These are phyloP conservation scores for Ochropleura plecta DNA, from an alignment of 2,888 invertebrate species.

Conservation along the genomic window DNA sequence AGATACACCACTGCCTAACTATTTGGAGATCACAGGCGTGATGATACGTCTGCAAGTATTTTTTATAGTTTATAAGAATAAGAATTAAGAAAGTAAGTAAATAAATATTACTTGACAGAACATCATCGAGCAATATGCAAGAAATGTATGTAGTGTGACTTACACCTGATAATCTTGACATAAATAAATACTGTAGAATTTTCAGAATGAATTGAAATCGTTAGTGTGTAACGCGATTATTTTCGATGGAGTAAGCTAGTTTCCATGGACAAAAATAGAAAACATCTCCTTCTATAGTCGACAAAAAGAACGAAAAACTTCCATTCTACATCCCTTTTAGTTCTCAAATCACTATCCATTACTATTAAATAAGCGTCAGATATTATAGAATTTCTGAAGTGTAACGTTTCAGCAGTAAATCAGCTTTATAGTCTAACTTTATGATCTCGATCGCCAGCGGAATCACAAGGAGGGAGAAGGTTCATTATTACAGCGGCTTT, in stretches of 20 bases:
- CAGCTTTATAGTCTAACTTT: slow-evolving; percentile 57
- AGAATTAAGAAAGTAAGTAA: neutral
- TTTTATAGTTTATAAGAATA: neutral
- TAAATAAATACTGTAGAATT: neutral
- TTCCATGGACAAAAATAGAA: neutral
- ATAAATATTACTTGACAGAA: no score
- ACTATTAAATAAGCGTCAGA: slow-evolving; percentile 28
- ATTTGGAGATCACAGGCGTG: no score
- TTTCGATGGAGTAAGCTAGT: neutral
- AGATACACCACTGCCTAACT: no score
- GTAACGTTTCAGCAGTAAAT: slow-evolving; percentile 47
- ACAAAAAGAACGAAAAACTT: neutral
- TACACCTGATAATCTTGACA: neutral
- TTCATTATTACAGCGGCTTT: slow-evolving; percentile 27
- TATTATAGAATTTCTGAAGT: slow-evolving; percentile 45
- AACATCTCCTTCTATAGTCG: neutral
- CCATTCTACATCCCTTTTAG: neutral
- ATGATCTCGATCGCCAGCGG: slow-evolving; percentile 50
- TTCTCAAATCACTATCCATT: slow-evolving; percentile 29
- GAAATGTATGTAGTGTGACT: neutral
- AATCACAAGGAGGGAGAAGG: slow-evolving; percentile 36
- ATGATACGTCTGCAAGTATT: no score
- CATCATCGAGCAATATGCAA: neutral
- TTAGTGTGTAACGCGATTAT: neutral
- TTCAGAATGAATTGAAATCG: neutral